A percentile compares a stretch with the other conserved stretches of the same genome.
phyloP scores from a whole-genome alignment of 1,140 invertebrate species.

The Leptinotarsa undecemlineata region DNA sequence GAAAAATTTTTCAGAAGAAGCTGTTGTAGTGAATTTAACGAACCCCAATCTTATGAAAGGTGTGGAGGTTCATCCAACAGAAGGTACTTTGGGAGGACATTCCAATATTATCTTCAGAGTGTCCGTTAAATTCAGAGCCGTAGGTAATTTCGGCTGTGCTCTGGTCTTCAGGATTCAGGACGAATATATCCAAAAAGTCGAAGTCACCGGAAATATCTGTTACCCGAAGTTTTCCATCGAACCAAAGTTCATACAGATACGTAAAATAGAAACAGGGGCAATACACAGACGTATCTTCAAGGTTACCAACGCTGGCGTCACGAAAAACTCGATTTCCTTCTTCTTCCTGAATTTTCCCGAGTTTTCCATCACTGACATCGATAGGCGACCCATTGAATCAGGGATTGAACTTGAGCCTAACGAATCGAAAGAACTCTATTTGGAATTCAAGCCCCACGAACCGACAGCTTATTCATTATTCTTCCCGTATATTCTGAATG shows the following conservation, averaged over 20 bases:
- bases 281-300: constrained; percentile 30
- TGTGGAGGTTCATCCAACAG: constrained; percentile 30
- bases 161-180: constrained; percentile 29
- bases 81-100: constrained; percentile 27
- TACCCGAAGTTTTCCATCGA: constrained; percentile 30
- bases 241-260: constrained; percentile 36
- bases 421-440: constrained; percentile 27
- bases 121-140: constrained; percentile 19
- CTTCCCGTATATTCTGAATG: constrained; percentile 36
- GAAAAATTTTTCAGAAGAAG: constrained; percentile 32
- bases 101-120: constrained; percentile 32
- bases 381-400: not conserved
- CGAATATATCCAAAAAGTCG: constrained; percentile 25
- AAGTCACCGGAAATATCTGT: constrained; percentile 32
- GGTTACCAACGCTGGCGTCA: constrained; percentile 23
- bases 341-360: constrained; percentile 31
- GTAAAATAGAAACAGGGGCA: constrained; percentile 35
- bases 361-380: constrained; percentile 26
- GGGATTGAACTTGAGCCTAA: constrained; percentile 21
- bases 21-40: constrained; percentile 25
- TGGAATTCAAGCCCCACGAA: constrained; percentile 40
- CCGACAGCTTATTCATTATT: constrained; percentile 36
- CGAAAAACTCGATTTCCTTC: constrained; percentile 28
- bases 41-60: constrained; percentile 25
- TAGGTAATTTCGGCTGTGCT: constrained; percentile 25